Evolutionary conservation across 1,140 invertebrate genomes (phyloP), one percentile per base, ranked within the genome.

Genomic region (roundworm (Caenorhabditis elegans)): DNA sequence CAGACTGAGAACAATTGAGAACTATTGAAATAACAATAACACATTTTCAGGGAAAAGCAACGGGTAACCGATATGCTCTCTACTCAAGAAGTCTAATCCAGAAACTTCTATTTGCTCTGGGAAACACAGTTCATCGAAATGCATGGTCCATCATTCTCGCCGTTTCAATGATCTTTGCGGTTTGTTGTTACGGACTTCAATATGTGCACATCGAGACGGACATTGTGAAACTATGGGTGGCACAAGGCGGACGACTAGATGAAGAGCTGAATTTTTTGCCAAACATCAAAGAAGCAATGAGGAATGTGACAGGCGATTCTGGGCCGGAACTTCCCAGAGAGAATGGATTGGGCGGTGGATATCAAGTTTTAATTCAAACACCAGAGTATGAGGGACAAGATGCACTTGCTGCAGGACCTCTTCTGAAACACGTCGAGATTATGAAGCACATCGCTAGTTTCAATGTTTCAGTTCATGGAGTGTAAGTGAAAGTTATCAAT

Each of bases 201-300:
- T 86, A 80, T 46, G 86, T 88, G 4, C 79, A 80, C 34, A 88
- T 88, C 46, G 87, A 88, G 46, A 88, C 87, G 4, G 86, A 88
- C 51, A 88, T 88, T 65, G 86, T 88, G 2, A 88, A 88, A 60
- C 48, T 88, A 39, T 88, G 86, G 86, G 86, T 88, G 8, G 36
- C 86, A 89, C 88, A 88, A 70, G 88, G 88, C 31, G 88, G 88
- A n/a, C 85, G 88, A 24, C 80, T 89, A 24, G 88, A 89, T 47
- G 87, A 85, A 46, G 88, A 89, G 76, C 76, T 89, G 47, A 87
- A 76, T 19, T 89, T 89, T 76, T 65, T 87, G 22, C 47, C 80
- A 17, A 70, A 76, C 10, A 82, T 87, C 19, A 75, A 85, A 36
- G 39, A 70, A 46, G 19, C 78, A 48, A 85, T 81, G 43, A 77